A percentile compares a stretch with the other conserved stretches of the same genome.
These are phyloP conservation scores for Vulpes ferrilata DNA, from an alignment of 2,113 vertebrate genomes.

Conservation along the genomic window DNA sequence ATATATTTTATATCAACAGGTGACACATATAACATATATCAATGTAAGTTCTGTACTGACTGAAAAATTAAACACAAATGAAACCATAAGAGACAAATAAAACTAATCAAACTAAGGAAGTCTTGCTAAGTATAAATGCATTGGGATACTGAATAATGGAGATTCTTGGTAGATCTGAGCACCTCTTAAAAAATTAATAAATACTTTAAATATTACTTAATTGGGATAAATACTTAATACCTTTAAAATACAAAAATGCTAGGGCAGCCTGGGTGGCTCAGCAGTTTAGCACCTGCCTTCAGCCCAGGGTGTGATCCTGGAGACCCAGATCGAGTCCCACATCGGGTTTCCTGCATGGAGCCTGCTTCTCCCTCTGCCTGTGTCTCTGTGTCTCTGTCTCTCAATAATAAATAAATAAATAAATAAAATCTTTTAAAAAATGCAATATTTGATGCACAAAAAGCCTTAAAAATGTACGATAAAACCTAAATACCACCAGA, in stretches of 20 bases:
- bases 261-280: neutral
- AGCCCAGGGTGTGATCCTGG: too few relatives aligned
- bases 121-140: neutral
- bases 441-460: neutral
- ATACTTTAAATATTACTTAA: neutral
- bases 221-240: neutral
- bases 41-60: neutral
- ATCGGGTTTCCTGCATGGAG: too few relatives aligned
- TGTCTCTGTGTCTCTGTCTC: too few relatives aligned
- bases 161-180: neutral
- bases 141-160: neutral
- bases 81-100: neutral
- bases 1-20: constrained; percentile 6
- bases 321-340: too few relatives aligned
- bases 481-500: neutral
- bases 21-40: neutral
- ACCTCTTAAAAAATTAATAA: neutral
- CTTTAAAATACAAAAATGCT: neutral
- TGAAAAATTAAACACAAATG: neutral
- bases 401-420: neutral
- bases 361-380: too few relatives aligned
- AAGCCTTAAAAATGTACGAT: neutral
- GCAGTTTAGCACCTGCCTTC: too few relatives aligned
- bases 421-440: neutral
- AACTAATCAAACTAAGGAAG: neutral